These are phyloP conservation scores for Andrena dorsata DNA, from an alignment of 2,888 invertebrate species.

Conservation along the genomic window DNA sequence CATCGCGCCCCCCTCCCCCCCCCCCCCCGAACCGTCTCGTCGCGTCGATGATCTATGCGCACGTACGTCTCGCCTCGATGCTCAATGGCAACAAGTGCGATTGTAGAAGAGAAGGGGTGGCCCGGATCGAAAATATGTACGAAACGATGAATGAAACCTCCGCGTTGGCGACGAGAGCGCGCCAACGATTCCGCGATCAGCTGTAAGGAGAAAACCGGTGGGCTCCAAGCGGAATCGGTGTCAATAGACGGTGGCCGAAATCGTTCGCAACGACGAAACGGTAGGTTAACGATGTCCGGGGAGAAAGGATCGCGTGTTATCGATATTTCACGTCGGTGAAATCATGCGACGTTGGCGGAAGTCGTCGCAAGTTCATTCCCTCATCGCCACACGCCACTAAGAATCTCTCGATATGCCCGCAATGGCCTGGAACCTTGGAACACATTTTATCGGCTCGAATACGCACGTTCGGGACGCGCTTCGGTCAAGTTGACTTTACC, in stretches of 20 bases:
- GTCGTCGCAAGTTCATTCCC: too few species aligned
- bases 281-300: too few species aligned
- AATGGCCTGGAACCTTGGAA: background rate
- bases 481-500: too few species aligned
- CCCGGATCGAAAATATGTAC: constrained; percentile 68
- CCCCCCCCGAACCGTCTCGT: background rate
- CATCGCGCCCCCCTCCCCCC: too few species aligned
- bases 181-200: constrained; percentile 60
- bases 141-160: constrained; percentile 72
- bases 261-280: background rate
- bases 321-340: too few species aligned
- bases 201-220: constrained; percentile 21
- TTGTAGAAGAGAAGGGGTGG: constrained; percentile 40
- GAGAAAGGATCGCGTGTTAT: too few species aligned
- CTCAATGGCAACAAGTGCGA: constrained; percentile 69
- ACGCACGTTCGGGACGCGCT: too few species aligned
- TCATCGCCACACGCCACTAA: too few species aligned
- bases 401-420: too few species aligned
- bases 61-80: constrained; percentile 38
- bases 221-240: background rate
- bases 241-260: background rate
- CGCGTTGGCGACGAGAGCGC: constrained; percentile 55
- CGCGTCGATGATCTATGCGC: constrained; percentile 44
- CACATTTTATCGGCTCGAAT: background rate
- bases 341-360: too few species aligned